Conservation (phyloP, 2,113 vertebrate species). For the Tursiops truncatus region DNA sequence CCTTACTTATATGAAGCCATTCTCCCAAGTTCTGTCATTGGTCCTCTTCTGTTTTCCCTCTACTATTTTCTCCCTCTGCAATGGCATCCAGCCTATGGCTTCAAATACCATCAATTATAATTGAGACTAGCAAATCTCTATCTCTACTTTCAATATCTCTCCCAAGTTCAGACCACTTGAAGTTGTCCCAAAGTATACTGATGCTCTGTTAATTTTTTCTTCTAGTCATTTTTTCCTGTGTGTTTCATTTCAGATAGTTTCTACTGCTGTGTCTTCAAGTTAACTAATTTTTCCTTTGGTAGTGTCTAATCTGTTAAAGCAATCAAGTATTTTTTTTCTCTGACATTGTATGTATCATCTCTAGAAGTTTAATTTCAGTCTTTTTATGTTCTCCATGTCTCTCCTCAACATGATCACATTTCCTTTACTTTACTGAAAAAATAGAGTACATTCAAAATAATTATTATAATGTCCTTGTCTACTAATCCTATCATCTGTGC, state of each 20-base stretch:
- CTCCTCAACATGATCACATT: neutral
- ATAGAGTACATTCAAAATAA: neutral
- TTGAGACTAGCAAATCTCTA: neutral
- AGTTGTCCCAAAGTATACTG: neutral
- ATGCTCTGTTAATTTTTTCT: neutral
- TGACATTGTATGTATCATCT: neutral
- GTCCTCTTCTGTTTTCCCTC: neutral
- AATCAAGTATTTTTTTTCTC: neutral
- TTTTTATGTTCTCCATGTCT: neutral
- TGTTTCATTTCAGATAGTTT: neutral
- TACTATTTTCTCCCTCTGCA: neutral
- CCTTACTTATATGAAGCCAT: neutral
- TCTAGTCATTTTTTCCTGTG: neutral
- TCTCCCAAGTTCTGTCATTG: neutral
- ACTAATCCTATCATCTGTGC: neutral
- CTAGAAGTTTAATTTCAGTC: constrained; percentile 23
- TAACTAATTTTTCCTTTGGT: neutral
- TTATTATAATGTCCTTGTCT: neutral
- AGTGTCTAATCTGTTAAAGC: neutral
- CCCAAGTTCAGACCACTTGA: neutral
- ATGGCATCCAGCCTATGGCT: neutral
- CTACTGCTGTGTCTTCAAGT: neutral
- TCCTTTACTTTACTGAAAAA: constrained; percentile 13
- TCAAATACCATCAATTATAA: neutral
- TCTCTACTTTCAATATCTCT: neutral